phyloP scores from a whole-genome alignment of 2,113 vertebrate species.

The Leucopsar rothschildi region DNA sequence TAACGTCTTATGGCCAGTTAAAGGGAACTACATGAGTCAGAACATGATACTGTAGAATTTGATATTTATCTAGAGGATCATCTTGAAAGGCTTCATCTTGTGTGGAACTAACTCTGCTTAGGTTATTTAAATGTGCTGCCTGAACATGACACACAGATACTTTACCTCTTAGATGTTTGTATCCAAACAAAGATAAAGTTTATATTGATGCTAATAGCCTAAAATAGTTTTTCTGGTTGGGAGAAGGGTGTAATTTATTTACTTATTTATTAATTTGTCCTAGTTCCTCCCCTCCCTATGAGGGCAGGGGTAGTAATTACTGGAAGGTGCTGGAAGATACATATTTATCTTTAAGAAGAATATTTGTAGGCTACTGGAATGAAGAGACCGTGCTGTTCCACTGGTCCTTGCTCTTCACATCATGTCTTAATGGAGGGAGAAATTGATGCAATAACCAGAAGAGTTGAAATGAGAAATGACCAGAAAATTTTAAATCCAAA shows the following conservation, averaged over 20 bases:
- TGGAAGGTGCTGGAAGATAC: conserved; percentile 7
- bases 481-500: not conserved
- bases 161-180: conserved; percentile 21
- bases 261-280: conserved; percentile 43
- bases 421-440: not conserved
- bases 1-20: not conserved
- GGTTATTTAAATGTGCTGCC: not conserved
- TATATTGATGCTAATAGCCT: not conserved
- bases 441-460: not conserved
- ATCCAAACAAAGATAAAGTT: not conserved
- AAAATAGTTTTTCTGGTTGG: not conserved
- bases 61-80: not conserved
- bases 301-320: not conserved
- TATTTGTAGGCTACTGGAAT: not conserved
- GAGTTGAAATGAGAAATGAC: not conserved
- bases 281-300: not conserved
- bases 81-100: not conserved
- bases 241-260: conserved; percentile 45
- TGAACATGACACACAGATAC: not conserved
- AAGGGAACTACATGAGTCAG: not conserved
- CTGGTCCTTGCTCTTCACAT: not conserved
- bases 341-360: not conserved
- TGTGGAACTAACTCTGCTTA: not conserved
- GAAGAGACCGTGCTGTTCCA: not conserved
- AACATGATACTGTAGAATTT: not conserved